A percentile compares a stretch with the other conserved stretches of the same genome.
Evolutionary conservation across 2,113 vertebrate species (phyloP).

Genomic region (Baryphthengus martii): DNA sequence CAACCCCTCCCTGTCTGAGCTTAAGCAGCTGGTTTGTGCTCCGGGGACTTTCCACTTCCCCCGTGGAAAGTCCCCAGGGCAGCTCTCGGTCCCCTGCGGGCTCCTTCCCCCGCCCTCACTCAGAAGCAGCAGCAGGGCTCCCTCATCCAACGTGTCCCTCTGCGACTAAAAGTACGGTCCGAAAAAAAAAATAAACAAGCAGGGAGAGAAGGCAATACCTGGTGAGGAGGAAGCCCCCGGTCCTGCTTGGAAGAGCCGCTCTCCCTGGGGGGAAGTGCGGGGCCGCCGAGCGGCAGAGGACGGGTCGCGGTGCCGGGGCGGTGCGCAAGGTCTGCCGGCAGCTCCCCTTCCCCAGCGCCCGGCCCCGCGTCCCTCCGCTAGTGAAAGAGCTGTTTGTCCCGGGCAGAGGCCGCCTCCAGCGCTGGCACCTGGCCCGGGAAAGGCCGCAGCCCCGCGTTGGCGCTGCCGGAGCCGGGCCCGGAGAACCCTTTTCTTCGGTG

Average conservation of each 20-base stretch:
- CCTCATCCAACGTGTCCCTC: neutral
- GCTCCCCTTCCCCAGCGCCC: too few species aligned
- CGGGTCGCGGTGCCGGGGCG: neutral
- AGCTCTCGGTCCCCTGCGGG: neutral
- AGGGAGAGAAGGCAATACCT: conserved; percentile 11
- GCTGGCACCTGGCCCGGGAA: neutral
- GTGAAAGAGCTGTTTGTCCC: neutral
- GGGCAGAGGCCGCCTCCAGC: neutral
- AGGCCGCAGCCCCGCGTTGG: neutral
- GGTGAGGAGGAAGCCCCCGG: neutral
- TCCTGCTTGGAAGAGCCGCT: neutral
- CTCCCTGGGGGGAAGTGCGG: neutral
- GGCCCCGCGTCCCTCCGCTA: neutral
- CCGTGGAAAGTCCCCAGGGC: too few species aligned
- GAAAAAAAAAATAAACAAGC: neutral
- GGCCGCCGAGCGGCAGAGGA: neutral
- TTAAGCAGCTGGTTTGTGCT: too few species aligned
- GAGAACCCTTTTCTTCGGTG: fast-evolving
- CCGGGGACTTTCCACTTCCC: too few species aligned
- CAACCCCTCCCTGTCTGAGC: neutral
- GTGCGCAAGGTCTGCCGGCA: neutral
- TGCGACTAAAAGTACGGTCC: neutral
- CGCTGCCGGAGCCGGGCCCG: neutral
- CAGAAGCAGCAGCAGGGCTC: neutral
- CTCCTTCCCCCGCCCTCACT: neutral